Evolutionary conservation across 2,797 vertebrate genomes (phyloP), one percentile per base, ranked within the genome.

Genomic region (Cygnus olor): DNA sequence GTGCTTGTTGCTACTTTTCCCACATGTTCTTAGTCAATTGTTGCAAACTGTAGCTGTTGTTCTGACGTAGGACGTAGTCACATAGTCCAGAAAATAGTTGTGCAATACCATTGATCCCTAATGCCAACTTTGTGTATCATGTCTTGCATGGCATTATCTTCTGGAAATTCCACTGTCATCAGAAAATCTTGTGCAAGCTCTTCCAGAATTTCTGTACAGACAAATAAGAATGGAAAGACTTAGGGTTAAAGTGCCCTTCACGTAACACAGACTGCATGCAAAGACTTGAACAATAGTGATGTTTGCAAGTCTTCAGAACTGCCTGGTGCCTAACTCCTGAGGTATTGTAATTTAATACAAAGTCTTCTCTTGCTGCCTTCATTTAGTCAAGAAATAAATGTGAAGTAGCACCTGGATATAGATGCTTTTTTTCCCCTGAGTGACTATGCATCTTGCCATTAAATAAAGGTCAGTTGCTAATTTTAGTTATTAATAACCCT

Each of bases 391-490:
- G 42, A 81, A 76, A 12, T 72, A 88, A 80, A 83, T 13, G 14
- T 28, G 70, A 5, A 57, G 32, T 49, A 82, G 61, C 16, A 65
- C 47, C 21, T 53, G 24, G 74, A 78, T 25, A 53, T 1, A 58
- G 16, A 0, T 5, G 40, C 10, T 16, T 34, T 1, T 1, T 4
- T 18, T 27, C 3, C 27, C 16, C 9, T 4, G n/a, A 9, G 18
- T 28, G 36, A 22, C 27, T 45, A 69, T 70, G 36, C 28, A 32
- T 51, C 34, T 47, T 63, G 28, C 27, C 34, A 47, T 38, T 60
- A 63, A 61, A 47, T 24, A 51, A 63, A 22, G 21, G 14, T 77
- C 4, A 5, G 20, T 20, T 40, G 34, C 30, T 77, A 63, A 32
- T 51, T 49, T 63, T 63, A 63, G 34, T 17, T 36, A 40, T 36